Evolutionary conservation across 2,888 invertebrate species (phyloP).

Genomic region (Theodoxus fluviatilis): DNA sequence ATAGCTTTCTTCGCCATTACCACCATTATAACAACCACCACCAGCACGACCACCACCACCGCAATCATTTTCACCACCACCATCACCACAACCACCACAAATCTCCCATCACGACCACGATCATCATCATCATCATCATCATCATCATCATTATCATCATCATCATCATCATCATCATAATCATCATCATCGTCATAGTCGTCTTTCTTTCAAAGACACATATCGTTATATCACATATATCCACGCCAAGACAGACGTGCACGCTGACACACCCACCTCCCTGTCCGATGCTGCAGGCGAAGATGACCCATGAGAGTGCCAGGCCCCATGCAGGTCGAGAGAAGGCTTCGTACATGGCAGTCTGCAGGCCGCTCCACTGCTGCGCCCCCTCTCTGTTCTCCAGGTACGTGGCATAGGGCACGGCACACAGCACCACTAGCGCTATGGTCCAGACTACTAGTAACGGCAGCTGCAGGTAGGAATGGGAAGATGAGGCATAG

Average conservation of each 20-base stretch:
- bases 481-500: no score
- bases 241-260: no score
- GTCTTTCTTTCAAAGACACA: background rate
- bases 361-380: slow-evolving; percentile 33
- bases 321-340: slow-evolving; percentile 67
- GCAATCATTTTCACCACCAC: no score
- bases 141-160: no score
- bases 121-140: no score
- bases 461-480: slow-evolving; percentile 35
- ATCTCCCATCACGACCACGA: no score
- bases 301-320: slow-evolving; percentile 68
- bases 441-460: slow-evolving; percentile 52
- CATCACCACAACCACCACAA: no score
- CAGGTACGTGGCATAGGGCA: slow-evolving; percentile 53
- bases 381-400: slow-evolving; percentile 42
- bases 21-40: no score
- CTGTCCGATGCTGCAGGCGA: slow-evolving; percentile 67
- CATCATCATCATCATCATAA: background rate
- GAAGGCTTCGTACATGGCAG: slow-evolving; percentile 63
- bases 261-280: slow-evolving; percentile 62
- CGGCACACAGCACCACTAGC: slow-evolving; percentile 33
- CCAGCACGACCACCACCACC: no score
- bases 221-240: background rate
- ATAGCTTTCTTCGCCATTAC: no score
- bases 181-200: background rate